Base-by-base conservation (phyloP, 2,888 invertebrate species). In the Girardia tigrina region DNA sequence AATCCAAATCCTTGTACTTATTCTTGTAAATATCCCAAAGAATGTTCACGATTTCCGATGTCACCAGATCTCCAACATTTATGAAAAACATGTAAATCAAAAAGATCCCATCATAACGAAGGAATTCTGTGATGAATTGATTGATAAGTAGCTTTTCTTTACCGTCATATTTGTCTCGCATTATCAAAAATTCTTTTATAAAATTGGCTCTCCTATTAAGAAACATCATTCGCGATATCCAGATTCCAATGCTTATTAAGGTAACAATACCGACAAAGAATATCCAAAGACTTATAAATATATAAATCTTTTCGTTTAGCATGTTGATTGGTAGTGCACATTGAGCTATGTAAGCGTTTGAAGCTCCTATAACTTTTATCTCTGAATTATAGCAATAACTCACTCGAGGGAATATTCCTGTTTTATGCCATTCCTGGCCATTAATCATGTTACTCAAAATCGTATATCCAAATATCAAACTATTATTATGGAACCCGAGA, bases 241-340 rank as follows among this genome's bases (percentile, higher is more conserved):
- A 76, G 28, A 77, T 26, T 1, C 76, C 76, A 70, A 76, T 42
- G 56, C 76, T 76, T 27, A 76, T 28, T 23, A 26, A 27, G 74
- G 76, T 77, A 26, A 77, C 12, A n/a, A 77, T 4, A 16, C 74
- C 74, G 16, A 74, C 70, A 20, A 74, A 14, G 1, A 72, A 27
- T 26, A 71, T 29, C 77, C 77, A 77, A 56, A 77, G 78, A 77
- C 77, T 78, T 16, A 77, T 29, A 36, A 78, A 77, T 12, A 77
- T 75, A 75, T 78, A 77, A 28, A 77, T 76, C 72, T 77, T 77
- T 29, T 77, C 77, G 42, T 76, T 77, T 70, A 77, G 42, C 75
- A 77, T 72, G 72, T 77, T 77, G 27, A 78, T 74, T 6, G 77
- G 77, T 14, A 77, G 75, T 1, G 77, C 77, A 29, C 77, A 77